These are phyloP conservation scores for Aldrovandia affinis DNA, from an alignment of 2,797 vertebrate genomes.

Conservation along the genomic window DNA sequence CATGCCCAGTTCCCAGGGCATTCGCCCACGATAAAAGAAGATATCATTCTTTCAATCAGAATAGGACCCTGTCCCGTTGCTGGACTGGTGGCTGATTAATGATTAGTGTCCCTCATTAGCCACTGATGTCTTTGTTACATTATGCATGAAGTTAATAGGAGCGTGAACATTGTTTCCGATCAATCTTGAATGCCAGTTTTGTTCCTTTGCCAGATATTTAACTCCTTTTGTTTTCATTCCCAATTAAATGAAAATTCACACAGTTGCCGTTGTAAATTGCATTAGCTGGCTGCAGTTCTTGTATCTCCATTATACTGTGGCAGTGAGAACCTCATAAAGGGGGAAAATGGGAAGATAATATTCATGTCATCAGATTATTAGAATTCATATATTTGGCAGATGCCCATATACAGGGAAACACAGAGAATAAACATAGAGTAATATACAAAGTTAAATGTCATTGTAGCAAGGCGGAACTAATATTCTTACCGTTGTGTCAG, in stretches of 20 bases:
- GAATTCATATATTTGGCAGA: not conserved
- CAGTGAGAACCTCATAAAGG: not conserved
- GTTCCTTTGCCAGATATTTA: constrained; percentile 14
- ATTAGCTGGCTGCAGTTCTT: not conserved
- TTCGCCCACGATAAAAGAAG: not conserved
- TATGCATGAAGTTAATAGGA: constrained; percentile 23
- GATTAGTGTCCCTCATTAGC: constrained; percentile 10
- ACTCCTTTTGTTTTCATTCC: not conserved
- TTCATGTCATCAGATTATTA: not conserved
- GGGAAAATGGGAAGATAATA: too few species aligned
- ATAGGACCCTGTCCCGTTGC: not conserved
- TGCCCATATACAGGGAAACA: not conserved
- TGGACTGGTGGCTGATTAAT: constrained; percentile 16
- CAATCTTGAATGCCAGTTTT: constrained; percentile 16
- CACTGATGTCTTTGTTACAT: constrained; percentile 12
- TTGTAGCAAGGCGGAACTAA: not conserved
- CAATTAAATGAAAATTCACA: constrained; percentile 14
- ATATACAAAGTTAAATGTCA: not conserved
- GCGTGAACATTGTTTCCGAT: constrained; percentile 15
- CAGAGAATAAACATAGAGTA: not conserved
- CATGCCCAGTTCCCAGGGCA: constrained; percentile 10
- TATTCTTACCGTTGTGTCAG: too few species aligned
- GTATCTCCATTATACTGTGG: not conserved
- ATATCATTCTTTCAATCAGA: constrained; percentile 13
- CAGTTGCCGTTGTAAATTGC: not conserved